Evolutionary conservation across 2,888 invertebrate species (phyloP), one percentile per base, ranked within the genome.

Genomic region (Polyommatus iphigenia): DNA sequence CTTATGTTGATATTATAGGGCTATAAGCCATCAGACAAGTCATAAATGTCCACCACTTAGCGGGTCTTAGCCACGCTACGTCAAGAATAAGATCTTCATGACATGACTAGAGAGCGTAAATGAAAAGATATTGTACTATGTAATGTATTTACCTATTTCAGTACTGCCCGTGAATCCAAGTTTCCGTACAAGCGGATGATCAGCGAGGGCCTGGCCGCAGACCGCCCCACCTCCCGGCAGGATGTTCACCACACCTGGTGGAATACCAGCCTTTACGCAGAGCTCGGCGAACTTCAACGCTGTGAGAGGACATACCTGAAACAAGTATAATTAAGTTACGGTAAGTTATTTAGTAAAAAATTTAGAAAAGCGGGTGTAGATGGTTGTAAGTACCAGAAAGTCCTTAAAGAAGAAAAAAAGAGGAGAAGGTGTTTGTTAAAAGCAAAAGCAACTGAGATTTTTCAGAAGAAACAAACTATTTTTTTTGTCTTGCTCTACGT

Each of bases 121-220:
- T 8, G 7, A 36, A 7, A 36, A 7, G 36, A 36, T 36, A 36
- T 36, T 7, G 36, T 36, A 13, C 3, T 50, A 13, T 13, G 50
- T 50, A 50, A 50, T 50, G 2, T 50, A 46, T 82, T 87, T 86
- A 88, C 99, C 99, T 76, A 99, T 96, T 81, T 96, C 96, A 0
- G 99, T 99, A 78, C 99, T 99, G 36, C 99, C 99, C 0, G 99
- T 99, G 90, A 99, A 99, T 2, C 99, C 99, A 0, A 99, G 93
- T 87, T 99, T 99, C 81, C 99, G 95, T 0, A 99, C 96, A 2
- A 96, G 91, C 0, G 96, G 96, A 89, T 99, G 99, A 82, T 97
- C 96, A 0, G 98, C 97, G 46, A 99, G 92, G 0, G 98, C 98
- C 87, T 98, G 97, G 0, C 99, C 99, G 20, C 97, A 95, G 2